Evolutionary conservation across 2,113 vertebrate genomes (phyloP), one percentile per base, ranked within the genome.

Genomic region (Dendrocopos noguchii): DNA sequence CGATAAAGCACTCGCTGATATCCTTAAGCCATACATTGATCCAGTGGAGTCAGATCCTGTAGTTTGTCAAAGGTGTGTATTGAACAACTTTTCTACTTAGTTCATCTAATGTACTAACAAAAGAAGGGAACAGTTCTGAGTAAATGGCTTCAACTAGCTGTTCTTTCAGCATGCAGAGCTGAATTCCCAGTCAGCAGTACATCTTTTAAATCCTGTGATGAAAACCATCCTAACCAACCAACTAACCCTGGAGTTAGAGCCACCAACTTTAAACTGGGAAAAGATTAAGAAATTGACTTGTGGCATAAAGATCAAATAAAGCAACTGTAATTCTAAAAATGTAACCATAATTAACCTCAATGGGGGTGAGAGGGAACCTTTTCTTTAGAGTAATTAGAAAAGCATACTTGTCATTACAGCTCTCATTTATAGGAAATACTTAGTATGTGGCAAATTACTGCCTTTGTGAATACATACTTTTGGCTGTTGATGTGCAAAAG

Each of bases 1-100:
- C 1, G 96, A 97, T 89, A 98, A 97, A 95, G 98, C 95, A 1
- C 95, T 99, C 14, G 78, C 96, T 93, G 97, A 99, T 96, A 98
- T 99, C 94, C 96, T 99, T 82, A 98, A 97, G 67, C 77, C 94
- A 1, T 99, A 99, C 61, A 97, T 99, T 95, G 98, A 99, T 96
- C 98, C 98, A 22, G 97, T 98, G 84, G 98, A 98, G 61, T 99
- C 99, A 10, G 98, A 99, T 97, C 98, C 98, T 85, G 97, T 98
- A 39, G 97, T 97, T 89, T 98, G 98, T 79, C 99, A 99, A 89
- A 99, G 98, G 99, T 98, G 97, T 76, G 94, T 92, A 82, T 88
- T 55, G 79, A 92, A 70, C 89, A 84, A 81, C 29, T 90, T 70
- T 65, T n/a, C 63, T 87, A 28, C n/a, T 39, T 56, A 2, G 27